A percentile compares a stretch with the other conserved stretches of the same genome.
Evolutionary conservation across 1,140 invertebrate genomes (phyloP).

Genomic region (Palaemon carinicauda): DNA sequence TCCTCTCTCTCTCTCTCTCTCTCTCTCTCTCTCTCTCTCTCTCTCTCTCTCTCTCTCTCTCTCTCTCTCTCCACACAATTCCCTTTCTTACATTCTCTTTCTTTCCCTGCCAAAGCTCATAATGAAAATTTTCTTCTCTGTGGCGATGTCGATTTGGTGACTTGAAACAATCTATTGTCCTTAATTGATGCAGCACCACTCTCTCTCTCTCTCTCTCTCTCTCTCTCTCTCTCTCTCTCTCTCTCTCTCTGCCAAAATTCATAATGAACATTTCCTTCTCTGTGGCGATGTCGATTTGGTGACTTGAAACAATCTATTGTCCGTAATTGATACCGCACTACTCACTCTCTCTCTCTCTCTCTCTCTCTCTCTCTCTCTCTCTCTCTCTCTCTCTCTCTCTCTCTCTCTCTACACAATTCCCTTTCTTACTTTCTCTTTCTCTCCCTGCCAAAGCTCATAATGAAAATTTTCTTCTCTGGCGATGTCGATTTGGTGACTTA

Average conservation of each 20-base stretch:
- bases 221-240: not conserved
- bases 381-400: conserved; percentile 11
- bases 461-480: too few species aligned
- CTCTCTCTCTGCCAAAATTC: not conserved
- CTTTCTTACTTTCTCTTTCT: not conserved
- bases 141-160: too few species aligned
- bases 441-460: not conserved
- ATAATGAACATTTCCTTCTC: too few species aligned
- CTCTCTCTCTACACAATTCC: too few species aligned
- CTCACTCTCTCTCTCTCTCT: not conserved
- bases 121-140: too few species aligned
- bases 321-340: too few species aligned
- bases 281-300: too few species aligned
- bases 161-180: too few species aligned
- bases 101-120: not conserved
- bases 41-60: conserved; percentile 11
- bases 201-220: conserved; percentile 11
- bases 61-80: not conserved
- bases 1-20: not conserved
- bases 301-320: too few species aligned
- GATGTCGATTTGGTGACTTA: too few species aligned
- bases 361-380: not conserved
- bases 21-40: not conserved
- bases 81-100: not conserved
- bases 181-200: too few species aligned